Conservation (phyloP, 2,113 vertebrate species). For the Pachypanchax playfairii region DNA sequence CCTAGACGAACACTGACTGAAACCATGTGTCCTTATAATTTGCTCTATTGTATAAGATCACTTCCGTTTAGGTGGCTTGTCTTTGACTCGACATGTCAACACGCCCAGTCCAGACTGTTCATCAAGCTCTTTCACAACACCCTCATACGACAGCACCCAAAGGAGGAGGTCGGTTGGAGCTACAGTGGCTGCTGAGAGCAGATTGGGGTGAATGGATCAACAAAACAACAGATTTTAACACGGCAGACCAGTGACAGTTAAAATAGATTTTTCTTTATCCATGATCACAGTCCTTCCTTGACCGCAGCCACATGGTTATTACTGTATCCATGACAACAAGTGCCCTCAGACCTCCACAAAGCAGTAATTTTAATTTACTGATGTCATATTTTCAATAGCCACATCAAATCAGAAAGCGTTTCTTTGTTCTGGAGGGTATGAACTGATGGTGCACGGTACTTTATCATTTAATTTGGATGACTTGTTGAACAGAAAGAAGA, state of each 20-base stretch:
- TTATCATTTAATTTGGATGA: neutral
- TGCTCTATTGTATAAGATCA: constrained; percentile 3
- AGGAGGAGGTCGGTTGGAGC: constrained; percentile 3
- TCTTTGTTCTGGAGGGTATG: neutral
- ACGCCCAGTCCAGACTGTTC: neutral
- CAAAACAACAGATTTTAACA: neutral
- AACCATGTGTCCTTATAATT: constrained; percentile 5
- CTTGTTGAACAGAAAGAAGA: constrained; percentile 18
- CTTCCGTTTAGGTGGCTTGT: neutral
- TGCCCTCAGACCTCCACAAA: neutral
- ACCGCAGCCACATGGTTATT: neutral
- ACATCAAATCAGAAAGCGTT: constrained; percentile 6
- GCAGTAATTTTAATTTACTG: constrained; percentile 12
- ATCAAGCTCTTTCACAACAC: neutral
- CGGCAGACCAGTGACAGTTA: neutral
- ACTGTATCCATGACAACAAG: constrained; percentile 2
- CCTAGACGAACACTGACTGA: constrained; percentile 24
- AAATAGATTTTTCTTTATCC: neutral
- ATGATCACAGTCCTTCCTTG: neutral
- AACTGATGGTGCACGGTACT: neutral
- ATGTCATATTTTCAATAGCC: neutral
- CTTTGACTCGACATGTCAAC: neutral
- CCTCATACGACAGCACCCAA: neutral
- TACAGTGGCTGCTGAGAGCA: neutral
- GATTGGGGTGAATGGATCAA: constrained; percentile 1